Evolutionary conservation across 1,140 invertebrate genomes (phyloP), one percentile per base, ranked within the genome.

Genomic region (Mercenaria mercenaria): DNA sequence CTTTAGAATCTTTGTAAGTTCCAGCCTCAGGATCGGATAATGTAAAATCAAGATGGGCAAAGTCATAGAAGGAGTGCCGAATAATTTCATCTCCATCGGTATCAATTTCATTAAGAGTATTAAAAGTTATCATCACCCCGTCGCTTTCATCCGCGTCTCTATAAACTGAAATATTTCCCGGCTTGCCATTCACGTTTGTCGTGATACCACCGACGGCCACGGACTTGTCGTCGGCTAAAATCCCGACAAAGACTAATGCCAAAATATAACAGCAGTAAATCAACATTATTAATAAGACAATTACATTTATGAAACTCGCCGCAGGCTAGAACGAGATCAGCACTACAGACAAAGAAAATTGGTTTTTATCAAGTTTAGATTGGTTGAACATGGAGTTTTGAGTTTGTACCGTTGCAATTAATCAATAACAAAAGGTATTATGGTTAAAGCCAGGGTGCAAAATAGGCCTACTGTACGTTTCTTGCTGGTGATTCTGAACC

Each of bases 161-260:
- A 39, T 50, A 61, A 13, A 89, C 29, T 20, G 26, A 1, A 32
- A 89, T 89, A 37, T 89, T 89, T 15, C 88, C 88, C 10, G 88
- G 84, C 37, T 76, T 47, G 15, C 88, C 88, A 0, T 76, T 50
- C 8, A 89, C 79, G 18, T 61, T 83, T 32, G 81, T 61, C 18
- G 72, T 83, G 4, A 89, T 61, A n/a, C 39, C 50, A 23, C 52
- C 72, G 34, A 61, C 69, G 8, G 69, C 76, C 29, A 43, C 67
- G 1, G 47, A 43, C 50, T 74, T 76, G 0, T 89, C 50, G 18
- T 47, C 77, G 15, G 37, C 37, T 15, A 26, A 67, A 47, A 20
- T 20, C 15, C 61, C 81, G 59, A 47, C 61, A 8, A 69, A 11
- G 6, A 82, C 18, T 23, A 52, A 64, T 11, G 29, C n/a, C 15